Evolutionary conservation across 1,140 invertebrate species (phyloP), one percentile per base, ranked within the genome.

Genomic region (Drosophila orosa): DNA sequence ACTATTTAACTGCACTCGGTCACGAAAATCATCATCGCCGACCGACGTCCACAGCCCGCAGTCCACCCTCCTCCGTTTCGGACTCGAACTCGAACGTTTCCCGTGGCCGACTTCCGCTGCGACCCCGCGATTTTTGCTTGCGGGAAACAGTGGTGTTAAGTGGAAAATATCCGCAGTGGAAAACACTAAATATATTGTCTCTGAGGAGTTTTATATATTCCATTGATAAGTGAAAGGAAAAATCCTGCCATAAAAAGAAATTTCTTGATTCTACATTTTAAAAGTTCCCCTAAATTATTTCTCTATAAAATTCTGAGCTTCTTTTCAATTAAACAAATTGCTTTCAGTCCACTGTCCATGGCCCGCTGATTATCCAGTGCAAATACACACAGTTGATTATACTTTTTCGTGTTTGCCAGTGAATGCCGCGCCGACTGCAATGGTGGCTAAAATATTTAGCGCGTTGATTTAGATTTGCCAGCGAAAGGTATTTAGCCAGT

Each of bases 371-470:
- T 89, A 89, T 89, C 84, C 84, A 84, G 65, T 89, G 84, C 84
- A 89, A 89, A 89, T 89, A 84, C 80, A 76, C 80, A 79, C 61
- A 89, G 84, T 89, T 89, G 84, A 89, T 89, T 89, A 89, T 89
- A 89, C 68, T 89, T 89, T 89, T 89, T 89, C 84, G 84, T 89
- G 84, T 80, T 87, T 80, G 79, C 71, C 72, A 44, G 45, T 65
- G 68, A 73, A 74, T 59, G 60, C 65, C 58, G 63, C 57, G 47
- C 61, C 65, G 52, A 56, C 77, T 83, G 76, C 73, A 77, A 68
- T 67, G 83, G 66, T 56, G 76, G 84, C 85, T 87, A 80, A 87
- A 87, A 87, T 89, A 87, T 87, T 89, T 87, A 89, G 80, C 83
- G 76, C 83, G 85, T 87, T 87, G 83, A 87, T 87, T 87, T 87